phyloP scores from a whole-genome alignment of 2,113 vertebrate species.

The rat (Rattus norvegicus) region GRCr8 NC_086024.1:104322501-104323000 shows the following conservation, averaged over 20 bases:
- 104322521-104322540: conserved; percentile 9
- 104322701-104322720: conserved; percentile 17
- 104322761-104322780: conserved; percentile 42
- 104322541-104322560: background rate
- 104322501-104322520: background rate
- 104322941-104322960: conserved; percentile 20
- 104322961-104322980: conserved; percentile 35
- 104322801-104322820: conserved; percentile 25
- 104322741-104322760: conserved; percentile 51
- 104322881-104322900: conserved; percentile 56
- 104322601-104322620: background rate
- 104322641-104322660: conserved; percentile 48
- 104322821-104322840: background rate
- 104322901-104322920: conserved; percentile 54
- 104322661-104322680: background rate
- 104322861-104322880: conserved; percentile 56
- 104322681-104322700: background rate
- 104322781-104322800: conserved; percentile 11
- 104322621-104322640: background rate
- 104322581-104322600: background rate
- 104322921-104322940: conserved; percentile 14
- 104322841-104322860: conserved; percentile 53
- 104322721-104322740: background rate
- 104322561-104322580: background rate
- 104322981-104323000: conserved; percentile 26